Conservation (phyloP, 2,888 invertebrate species). For the Podabrus alpinus region DNA sequence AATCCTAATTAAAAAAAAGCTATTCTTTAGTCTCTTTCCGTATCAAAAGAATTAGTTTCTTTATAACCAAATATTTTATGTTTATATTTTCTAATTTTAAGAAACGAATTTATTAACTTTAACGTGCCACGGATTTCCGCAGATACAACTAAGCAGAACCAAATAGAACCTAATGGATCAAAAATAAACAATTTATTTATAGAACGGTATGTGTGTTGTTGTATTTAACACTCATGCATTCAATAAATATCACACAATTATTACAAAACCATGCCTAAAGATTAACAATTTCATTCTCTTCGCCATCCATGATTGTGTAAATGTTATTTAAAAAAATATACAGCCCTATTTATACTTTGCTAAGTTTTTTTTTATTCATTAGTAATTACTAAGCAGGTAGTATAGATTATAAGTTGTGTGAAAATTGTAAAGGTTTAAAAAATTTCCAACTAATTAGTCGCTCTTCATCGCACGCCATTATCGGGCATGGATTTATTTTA, state of each 20-base stretch:
- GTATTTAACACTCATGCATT: conserved; percentile 24
- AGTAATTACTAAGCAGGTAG: too few relatives aligned
- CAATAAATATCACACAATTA: conserved; percentile 30
- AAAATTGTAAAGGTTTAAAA: too few relatives aligned
- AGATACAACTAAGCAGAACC: conserved; percentile 15
- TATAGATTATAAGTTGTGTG: too few relatives aligned
- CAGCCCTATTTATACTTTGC: too few relatives aligned
- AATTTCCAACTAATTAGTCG: background rate
- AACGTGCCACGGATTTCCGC: conserved; percentile 18
- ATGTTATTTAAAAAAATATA: background rate
- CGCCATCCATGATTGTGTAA: background rate
- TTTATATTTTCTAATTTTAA: conserved; percentile 1
- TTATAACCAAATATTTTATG: conserved; percentile 10
- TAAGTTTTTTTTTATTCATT: too few relatives aligned
- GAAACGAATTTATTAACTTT: background rate
- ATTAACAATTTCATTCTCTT: background rate
- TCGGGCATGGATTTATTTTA: background rate
- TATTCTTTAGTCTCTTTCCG: conserved; percentile 5
- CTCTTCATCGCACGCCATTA: background rate
- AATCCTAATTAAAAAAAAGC: conserved; percentile 23
- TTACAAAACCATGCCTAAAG: background rate
- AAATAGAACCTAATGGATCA: conserved; percentile 24
- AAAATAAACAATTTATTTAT: conserved; percentile 27
- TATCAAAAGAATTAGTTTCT: conserved; percentile 5
- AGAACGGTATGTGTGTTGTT: conserved; percentile 20